A percentile compares a stretch with the other conserved stretches of the same genome.
These are phyloP conservation scores for Hyphantria cunea DNA, from an alignment of 1,140 invertebrate species.

Conservation along the genomic window DNA sequence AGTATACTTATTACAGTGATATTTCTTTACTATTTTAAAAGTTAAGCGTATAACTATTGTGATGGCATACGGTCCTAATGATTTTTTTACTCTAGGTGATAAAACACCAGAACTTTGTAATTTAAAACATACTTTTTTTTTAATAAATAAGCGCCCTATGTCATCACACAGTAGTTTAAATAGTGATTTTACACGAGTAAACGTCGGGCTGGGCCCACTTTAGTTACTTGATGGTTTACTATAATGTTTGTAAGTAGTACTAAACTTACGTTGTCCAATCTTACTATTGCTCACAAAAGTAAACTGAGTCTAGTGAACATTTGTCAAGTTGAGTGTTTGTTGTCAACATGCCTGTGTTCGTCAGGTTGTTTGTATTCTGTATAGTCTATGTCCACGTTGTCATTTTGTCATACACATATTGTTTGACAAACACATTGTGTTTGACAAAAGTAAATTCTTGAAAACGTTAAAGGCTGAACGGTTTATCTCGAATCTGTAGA, in stretches of 20 bases:
- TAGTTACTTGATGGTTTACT: constrained; percentile 27
- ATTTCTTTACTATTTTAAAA: constrained; percentile 31
- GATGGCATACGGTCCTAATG: constrained; percentile 2
- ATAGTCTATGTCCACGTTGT: constrained; percentile 17
- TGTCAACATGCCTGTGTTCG: neutral
- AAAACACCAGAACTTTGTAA: neutral
- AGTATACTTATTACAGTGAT: constrained; percentile 34
- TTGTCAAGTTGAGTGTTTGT: neutral
- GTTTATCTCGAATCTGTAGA: constrained; percentile 28
- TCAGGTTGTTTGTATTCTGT: constrained; percentile 7
- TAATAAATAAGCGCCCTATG: neutral
- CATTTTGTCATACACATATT: neutral
- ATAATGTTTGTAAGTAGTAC: neutral
- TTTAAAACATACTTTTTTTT: neutral
- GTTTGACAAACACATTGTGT: constrained; percentile 5
- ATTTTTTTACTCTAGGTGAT: neutral
- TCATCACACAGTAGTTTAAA: constrained; percentile 7
- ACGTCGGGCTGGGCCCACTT: constrained; percentile 31
- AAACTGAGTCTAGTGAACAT: neutral
- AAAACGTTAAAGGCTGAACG: constrained; percentile 18
- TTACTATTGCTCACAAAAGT: constrained; percentile 21
- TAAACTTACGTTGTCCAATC: neutral
- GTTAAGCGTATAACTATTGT: constrained; percentile 17
- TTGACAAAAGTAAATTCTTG: constrained; percentile 2
- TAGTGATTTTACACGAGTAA: constrained; percentile 31